Percentiles rank a stretch among this genome's conserved stretches.
phyloP scores from a whole-genome alignment of 2,113 vertebrate genomes.

The Ictalurus punctatus region DNA sequence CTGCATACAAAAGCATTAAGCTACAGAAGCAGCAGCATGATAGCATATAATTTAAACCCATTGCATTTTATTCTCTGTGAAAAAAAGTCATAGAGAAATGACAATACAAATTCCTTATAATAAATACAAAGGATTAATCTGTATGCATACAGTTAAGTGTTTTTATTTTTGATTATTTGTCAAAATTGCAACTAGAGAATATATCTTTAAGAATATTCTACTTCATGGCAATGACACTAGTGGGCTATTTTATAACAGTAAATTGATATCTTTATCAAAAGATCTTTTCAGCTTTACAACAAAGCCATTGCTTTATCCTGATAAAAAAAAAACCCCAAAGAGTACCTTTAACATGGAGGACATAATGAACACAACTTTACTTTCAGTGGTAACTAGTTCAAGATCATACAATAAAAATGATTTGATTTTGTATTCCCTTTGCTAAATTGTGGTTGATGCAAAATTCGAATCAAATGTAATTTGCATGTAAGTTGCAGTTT shows the following conservation, averaged over 20 bases:
- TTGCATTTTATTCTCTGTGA: slow-evolving; percentile 22
- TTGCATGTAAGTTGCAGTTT: slow-evolving; percentile 3
- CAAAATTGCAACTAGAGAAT: slow-evolving; percentile 23
- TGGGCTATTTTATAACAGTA: background rate
- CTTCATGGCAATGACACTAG: slow-evolving; percentile 7
- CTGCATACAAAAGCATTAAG: background rate
- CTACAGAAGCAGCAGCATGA: background rate
- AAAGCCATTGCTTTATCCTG: slow-evolving; percentile 15
- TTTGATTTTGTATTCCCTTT: slow-evolving; percentile 20
- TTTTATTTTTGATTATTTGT: slow-evolving; percentile 7
- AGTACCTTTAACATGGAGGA: background rate
- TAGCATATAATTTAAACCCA: background rate
- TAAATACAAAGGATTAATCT: slow-evolving; percentile 25
- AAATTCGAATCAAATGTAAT: slow-evolving; percentile 23
- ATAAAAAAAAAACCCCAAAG: background rate
- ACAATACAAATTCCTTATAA: slow-evolving; percentile 22
- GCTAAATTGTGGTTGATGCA: slow-evolving; percentile 17
- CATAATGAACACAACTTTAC: slow-evolving; percentile 14
- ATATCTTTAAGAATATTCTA: slow-evolving; percentile 26
- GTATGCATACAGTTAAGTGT: background rate
- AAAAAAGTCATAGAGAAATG: background rate
- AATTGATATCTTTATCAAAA: background rate
- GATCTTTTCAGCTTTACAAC: slow-evolving; percentile 3
- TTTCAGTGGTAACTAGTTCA: slow-evolving; percentile 34
- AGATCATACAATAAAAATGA: slow-evolving; percentile 32